These are phyloP conservation scores for Myripristis murdjan DNA, from an alignment of 2,797 vertebrate species.

Conservation along the genomic window DNA sequence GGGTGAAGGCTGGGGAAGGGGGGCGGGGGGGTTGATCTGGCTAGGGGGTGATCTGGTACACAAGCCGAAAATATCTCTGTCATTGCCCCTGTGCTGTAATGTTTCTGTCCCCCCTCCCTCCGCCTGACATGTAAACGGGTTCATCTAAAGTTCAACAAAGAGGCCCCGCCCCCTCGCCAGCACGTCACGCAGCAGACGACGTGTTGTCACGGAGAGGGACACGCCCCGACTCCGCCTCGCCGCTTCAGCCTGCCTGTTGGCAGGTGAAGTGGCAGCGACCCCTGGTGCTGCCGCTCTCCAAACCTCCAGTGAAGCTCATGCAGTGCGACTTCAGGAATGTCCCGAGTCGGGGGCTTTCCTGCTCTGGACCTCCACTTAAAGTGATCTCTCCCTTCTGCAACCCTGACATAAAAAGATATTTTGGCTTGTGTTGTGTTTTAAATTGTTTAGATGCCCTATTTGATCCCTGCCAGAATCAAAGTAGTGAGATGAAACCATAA, in stretches of 20 bases:
- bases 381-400: too few species aligned
- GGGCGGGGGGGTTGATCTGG: constrained; percentile 9
- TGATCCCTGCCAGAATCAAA: too few species aligned
- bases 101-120: constrained; percentile 50
- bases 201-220: constrained; percentile 39
- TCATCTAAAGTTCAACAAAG: constrained; percentile 78
- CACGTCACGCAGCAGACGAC: constrained; percentile 50
- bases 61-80: constrained; percentile 74
- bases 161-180: constrained; percentile 66
- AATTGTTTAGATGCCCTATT: too few species aligned
- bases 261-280: constrained; percentile 57
- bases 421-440: too few species aligned
- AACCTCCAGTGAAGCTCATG: not conserved
- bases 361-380: too few species aligned
- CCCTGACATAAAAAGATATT: too few species aligned
- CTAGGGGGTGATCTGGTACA: constrained; percentile 56
- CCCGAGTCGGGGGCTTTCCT: not conserved
- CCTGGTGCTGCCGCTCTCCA: constrained; percentile 38
- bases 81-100: constrained; percentile 68
- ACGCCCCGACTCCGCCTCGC: constrained; percentile 1
- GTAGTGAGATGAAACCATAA: too few species aligned
- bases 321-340: not conserved
- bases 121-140: constrained; percentile 63
- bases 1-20: constrained; percentile 1
- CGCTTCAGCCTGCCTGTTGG: not conserved